These are phyloP conservation scores for Athene noctua DNA, from an alignment of 2,113 vertebrate species.

Conservation along the genomic window DNA sequence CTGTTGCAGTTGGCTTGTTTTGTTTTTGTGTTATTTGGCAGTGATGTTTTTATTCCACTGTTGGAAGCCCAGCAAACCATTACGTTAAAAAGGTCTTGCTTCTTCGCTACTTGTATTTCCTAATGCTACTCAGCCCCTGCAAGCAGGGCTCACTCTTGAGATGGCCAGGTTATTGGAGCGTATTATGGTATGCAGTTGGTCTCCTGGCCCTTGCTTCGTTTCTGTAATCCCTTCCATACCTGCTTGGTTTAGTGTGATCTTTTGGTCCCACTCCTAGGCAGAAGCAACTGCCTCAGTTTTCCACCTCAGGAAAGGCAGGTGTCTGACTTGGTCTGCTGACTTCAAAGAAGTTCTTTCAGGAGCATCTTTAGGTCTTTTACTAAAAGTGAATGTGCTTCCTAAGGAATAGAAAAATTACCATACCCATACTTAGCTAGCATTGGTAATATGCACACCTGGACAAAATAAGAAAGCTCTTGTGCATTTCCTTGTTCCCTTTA, in stretches of 20 bases:
- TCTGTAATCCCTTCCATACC: background rate
- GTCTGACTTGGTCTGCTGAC: background rate
- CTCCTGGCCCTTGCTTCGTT: background rate
- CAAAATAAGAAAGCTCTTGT: background rate
- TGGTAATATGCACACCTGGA: background rate
- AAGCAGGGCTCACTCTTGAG: accelerated
- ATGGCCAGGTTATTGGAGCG: background rate
- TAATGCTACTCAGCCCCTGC: background rate
- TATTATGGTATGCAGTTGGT: accelerated
- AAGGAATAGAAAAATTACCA: background rate
- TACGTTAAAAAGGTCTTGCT: background rate
- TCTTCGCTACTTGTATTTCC: background rate
- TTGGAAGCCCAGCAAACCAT: background rate
- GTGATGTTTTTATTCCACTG: background rate
- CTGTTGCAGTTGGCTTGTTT: background rate
- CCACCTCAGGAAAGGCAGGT: background rate
- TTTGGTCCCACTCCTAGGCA: background rate
- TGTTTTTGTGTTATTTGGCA: background rate
- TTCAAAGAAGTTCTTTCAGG: background rate
- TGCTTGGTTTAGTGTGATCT: background rate
- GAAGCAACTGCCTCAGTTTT: background rate
- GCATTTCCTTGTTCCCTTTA: background rate
- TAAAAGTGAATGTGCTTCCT: background rate
- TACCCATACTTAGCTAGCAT: background rate
- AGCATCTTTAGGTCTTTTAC: background rate